A percentile compares a stretch with the other conserved stretches of the same genome.
phyloP scores from a whole-genome alignment of 2,888 invertebrate species.

The Physocephala rufipes region DNA sequence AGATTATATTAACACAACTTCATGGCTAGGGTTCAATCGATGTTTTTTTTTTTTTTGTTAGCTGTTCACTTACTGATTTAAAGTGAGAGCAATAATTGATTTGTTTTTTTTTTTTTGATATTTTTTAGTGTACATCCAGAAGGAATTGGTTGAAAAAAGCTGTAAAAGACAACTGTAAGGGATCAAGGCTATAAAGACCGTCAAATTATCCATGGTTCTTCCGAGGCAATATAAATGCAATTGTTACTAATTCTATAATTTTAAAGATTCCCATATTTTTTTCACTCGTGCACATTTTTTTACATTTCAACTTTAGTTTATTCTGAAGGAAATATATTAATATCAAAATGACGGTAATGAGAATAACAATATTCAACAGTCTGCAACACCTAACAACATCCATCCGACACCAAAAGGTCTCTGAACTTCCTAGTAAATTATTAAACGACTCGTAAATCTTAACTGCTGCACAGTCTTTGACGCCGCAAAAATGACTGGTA shows the following conservation, averaged over 20 bases:
- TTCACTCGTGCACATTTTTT: too few species aligned
- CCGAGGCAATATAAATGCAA: too few species aligned
- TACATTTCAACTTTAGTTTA: too few species aligned
- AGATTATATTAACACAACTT: slow-evolving; percentile 16
- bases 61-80: neutral
- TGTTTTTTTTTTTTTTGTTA: neutral
- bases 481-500: slow-evolving; percentile 11
- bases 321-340: too few species aligned
- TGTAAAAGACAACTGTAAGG: too few species aligned
- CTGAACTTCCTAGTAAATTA: neutral
- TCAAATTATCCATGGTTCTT: too few species aligned
- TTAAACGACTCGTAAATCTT: slow-evolving; percentile 5
- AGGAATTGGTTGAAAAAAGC: too few species aligned
- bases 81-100: neutral
- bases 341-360: too few species aligned
- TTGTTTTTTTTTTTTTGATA: neutral
- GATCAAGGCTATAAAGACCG: too few species aligned
- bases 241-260: neutral
- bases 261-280: neutral
- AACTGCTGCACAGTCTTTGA: neutral
- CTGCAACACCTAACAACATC: too few species aligned
- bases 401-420: neutral
- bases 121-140: too few species aligned
- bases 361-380: too few species aligned
- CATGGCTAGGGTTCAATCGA: neutral